phyloP scores from a whole-genome alignment of 2,113 vertebrate species.

The Melanerpes aurifrons region DNA sequence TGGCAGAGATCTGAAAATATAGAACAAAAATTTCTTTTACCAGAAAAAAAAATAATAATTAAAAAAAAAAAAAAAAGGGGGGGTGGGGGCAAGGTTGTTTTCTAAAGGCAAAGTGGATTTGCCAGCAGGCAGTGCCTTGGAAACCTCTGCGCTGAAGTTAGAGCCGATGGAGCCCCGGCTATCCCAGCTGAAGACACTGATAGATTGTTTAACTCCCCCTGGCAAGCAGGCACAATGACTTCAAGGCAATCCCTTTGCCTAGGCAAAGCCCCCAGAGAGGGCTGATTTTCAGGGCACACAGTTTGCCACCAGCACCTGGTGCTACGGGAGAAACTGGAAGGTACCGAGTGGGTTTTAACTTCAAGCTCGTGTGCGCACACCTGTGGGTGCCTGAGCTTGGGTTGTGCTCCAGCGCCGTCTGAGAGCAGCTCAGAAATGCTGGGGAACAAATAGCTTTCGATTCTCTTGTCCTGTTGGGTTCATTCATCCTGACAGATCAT shows the following conservation, averaged over 20 bases:
- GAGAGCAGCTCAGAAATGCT: neutral
- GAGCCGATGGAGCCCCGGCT: neutral
- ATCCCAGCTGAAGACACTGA: neutral
- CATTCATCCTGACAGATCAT: too few relatives aligned
- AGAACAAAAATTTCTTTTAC: neutral
- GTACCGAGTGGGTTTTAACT: neutral
- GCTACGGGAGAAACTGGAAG: neutral
- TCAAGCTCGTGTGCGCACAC: neutral
- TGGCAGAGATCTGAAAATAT: neutral
- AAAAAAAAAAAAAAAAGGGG: neutral
- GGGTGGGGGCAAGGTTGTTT: neutral
- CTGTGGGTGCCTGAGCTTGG: rapidly evolving
- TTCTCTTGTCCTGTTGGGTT: neutral
- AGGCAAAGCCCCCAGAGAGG: neutral
- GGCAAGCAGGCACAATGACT: neutral
- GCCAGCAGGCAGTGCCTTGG: neutral
- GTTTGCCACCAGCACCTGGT: neutral
- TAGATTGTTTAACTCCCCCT: neutral
- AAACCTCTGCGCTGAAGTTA: neutral
- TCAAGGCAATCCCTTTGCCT: neutral
- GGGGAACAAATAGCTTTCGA: neutral
- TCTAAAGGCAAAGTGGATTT: neutral
- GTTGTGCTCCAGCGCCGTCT: rapidly evolving
- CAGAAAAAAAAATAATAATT: neutral
- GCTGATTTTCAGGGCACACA: neutral